phyloP scores from a whole-genome alignment of 2,113 vertebrate genomes.

The Charadrius vociferus region DNA sequence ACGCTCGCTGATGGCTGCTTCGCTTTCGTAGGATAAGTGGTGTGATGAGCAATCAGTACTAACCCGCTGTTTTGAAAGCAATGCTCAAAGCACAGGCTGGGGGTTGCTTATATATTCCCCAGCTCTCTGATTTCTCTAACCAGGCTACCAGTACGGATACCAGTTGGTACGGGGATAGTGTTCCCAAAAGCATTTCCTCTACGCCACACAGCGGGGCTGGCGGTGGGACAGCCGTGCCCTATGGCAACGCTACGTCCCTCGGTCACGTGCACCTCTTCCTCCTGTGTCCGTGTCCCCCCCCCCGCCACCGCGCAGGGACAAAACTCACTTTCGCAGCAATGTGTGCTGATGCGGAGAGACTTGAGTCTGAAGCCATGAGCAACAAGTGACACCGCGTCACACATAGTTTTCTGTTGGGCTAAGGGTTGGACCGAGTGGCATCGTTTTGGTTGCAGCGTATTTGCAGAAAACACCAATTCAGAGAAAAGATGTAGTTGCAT shows the following conservation, averaged over 20 bases:
- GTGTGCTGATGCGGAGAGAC: not conserved
- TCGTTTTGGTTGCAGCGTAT: not conserved
- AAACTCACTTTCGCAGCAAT: not conserved
- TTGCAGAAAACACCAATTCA: not conserved
- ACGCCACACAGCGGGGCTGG: rapidly evolving
- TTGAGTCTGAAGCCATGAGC: not conserved
- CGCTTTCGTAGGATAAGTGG: not conserved
- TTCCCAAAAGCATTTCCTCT: not conserved
- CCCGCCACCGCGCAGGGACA: not conserved
- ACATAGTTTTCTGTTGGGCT: not conserved
- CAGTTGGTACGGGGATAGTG: not conserved
- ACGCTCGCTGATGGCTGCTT: not conserved
- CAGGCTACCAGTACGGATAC: not conserved
- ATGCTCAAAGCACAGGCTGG: not conserved
- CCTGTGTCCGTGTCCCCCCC: not conserved
- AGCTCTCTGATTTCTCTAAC: not conserved
- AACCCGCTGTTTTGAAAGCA: not conserved
- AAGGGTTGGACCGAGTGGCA: not conserved
- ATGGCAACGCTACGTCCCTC: not conserved
- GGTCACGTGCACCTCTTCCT: rapidly evolving
- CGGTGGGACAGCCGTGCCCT: not conserved
- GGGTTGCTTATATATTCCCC: not conserved
- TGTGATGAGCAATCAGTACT: not conserved
- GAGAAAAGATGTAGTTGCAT: not conserved
- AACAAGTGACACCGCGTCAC: rapidly evolving